Percentiles rank a stretch among this genome's conserved stretches.
Evolutionary conservation across 2,888 invertebrate genomes (phyloP).

Genomic region (Eudasyphora cyanicolor): DNA sequence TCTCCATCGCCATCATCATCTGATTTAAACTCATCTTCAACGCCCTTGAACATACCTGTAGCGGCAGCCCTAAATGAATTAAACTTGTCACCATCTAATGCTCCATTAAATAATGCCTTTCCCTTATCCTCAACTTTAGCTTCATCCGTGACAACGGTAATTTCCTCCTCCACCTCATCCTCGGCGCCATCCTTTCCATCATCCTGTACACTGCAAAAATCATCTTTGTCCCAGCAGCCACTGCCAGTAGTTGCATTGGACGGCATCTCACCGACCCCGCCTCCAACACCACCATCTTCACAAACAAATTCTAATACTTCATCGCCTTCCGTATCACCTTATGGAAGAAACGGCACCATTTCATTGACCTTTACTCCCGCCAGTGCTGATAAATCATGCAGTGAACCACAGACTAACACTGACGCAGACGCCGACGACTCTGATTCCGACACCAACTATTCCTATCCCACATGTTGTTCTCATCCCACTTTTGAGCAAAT

Average conservation of each 20-base stretch:
- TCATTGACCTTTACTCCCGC: constrained; percentile 54
- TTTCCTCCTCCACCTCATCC: not conserved
- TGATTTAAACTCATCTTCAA: constrained; percentile 1
- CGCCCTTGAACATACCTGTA: not conserved
- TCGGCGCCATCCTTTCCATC: constrained; percentile 18
- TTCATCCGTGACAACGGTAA: not conserved
- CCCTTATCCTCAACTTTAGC: constrained; percentile 7
- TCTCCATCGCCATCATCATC: constrained; percentile 18
- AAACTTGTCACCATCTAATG: not conserved
- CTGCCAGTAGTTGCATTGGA: constrained; percentile 2
- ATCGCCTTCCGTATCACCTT: constrained; percentile 58
- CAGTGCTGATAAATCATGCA: constrained; percentile 47
- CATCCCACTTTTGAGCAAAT: constrained; percentile 60
- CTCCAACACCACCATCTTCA: constrained; percentile 60
- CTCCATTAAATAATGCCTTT: constrained; percentile 7
- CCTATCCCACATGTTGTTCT: constrained; percentile 43
- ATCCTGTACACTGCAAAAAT: constrained; percentile 38
- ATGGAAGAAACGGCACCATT: constrained; percentile 52
- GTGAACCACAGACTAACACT: constrained; percentile 53
- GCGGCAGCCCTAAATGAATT: constrained; percentile 4
- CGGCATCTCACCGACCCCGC: constrained; percentile 56
- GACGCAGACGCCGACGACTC: not conserved
- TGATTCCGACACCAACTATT: constrained; percentile 10
- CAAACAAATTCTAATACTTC: constrained; percentile 43
- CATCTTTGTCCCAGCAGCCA: constrained; percentile 39